A percentile compares a stretch with the other conserved stretches of the same genome.
phyloP scores from a whole-genome alignment of 2,797 vertebrate species.

The Peromyscus eremicus region DNA sequence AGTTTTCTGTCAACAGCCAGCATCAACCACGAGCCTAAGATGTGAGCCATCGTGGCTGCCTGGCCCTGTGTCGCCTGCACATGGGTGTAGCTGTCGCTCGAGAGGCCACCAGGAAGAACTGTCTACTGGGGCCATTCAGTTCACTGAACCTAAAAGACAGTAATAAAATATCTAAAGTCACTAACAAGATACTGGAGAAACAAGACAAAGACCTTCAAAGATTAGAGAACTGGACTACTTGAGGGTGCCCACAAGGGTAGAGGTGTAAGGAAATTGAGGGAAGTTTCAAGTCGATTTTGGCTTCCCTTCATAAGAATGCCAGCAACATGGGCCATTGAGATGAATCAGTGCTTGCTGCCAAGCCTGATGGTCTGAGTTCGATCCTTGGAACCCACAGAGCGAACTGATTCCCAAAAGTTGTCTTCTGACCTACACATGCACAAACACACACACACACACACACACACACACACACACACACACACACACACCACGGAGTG shows the following conservation, averaged over 20 bases:
- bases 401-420: neutral
- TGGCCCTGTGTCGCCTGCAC: neutral
- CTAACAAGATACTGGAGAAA: conserved; percentile 36
- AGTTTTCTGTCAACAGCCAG: neutral
- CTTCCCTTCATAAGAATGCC: conserved; percentile 28
- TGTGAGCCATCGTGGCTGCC: neutral
- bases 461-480: neutral
- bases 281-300: neutral
- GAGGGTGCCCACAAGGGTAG: neutral
- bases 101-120: neutral
- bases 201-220: neutral
- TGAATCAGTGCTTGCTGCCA: neutral
- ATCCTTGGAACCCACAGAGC: neutral
- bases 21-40: neutral
- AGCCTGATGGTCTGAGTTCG: neutral
- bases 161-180: conserved; percentile 11
- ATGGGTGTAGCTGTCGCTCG: neutral
- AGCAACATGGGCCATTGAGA: neutral
- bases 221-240: neutral
- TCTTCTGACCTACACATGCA: neutral
- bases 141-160: neutral
- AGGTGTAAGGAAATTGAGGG: conserved; percentile 40
- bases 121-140: neutral
- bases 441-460: neutral
- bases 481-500: neutral